Percentiles rank a stretch among this genome's conserved stretches.
Evolutionary conservation across 2,113 vertebrate species (phyloP).

Genomic region (Xiphorhynchus elegans): DNA sequence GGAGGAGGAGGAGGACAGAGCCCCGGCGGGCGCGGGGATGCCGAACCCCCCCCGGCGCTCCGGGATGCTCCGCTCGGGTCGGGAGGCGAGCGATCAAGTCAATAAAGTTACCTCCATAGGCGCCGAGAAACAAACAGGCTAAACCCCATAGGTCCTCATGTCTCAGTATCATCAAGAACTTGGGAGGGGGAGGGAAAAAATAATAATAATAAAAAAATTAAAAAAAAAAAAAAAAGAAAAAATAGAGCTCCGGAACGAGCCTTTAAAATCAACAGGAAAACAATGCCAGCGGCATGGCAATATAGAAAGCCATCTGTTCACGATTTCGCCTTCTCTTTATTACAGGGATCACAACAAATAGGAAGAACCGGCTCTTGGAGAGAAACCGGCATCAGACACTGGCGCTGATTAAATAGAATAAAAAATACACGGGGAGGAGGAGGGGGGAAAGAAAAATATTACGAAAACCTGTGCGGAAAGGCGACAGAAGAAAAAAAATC

Average conservation of each 20-base stretch:
- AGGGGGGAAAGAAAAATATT: not conserved
- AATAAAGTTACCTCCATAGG: conserved; percentile 62
- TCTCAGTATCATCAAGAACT: conserved; percentile 59
- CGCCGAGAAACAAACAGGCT: conserved; percentile 16
- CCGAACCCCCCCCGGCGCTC: not conserved
- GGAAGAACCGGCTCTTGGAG: not conserved
- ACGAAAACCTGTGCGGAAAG: conserved; percentile 37
- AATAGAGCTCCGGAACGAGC: not conserved
- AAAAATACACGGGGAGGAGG: not conserved
- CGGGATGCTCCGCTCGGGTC: conserved; percentile 12
- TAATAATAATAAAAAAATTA: too few species aligned
- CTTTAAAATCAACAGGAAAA: conserved; percentile 30
- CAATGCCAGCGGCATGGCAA: conserved; percentile 15
- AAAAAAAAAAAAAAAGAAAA: not conserved
- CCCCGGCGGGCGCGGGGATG: not conserved
- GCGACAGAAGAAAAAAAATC: conserved; percentile 32
- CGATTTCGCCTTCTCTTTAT: conserved; percentile 13
- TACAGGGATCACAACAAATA: conserved; percentile 9
- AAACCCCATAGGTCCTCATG: conserved; percentile 44
- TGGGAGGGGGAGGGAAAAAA: not conserved
- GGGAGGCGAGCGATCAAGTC: conserved; percentile 43
- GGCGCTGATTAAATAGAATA: not conserved
- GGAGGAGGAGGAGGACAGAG: too few species aligned
- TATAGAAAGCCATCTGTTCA: conserved; percentile 36
- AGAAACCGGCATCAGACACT: conserved; percentile 5